Conservation (phyloP, 1,140 invertebrate genomes). For the Cydia strobilella region DNA sequence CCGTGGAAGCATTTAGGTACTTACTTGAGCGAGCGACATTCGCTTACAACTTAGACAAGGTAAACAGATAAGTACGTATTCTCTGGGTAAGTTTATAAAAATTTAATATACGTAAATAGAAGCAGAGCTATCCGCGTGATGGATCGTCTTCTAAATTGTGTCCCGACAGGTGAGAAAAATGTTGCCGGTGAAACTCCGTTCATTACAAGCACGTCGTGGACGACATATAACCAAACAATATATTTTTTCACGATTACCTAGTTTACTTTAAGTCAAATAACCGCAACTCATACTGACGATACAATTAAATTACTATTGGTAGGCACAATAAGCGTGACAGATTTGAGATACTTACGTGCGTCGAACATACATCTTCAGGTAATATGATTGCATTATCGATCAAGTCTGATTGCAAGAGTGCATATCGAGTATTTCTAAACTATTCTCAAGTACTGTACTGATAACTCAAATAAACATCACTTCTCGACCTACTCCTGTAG, state of each 20-base stretch:
- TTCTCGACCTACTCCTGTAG: too few species aligned
- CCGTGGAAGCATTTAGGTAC: too few species aligned
- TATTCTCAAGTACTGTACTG: too few species aligned
- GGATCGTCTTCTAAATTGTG: constrained; percentile 31
- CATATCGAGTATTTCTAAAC: too few species aligned
- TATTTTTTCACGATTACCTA: background rate
- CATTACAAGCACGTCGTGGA: background rate
- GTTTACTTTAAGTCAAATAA: background rate
- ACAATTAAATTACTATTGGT: too few species aligned
- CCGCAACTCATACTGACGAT: background rate
- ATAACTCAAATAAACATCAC: too few species aligned
- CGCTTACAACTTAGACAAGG: background rate
- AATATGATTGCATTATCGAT: too few species aligned
- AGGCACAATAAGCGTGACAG: too few species aligned
- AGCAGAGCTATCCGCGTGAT: constrained; percentile 15
- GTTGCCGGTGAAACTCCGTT: constrained; percentile 7
- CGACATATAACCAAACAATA: background rate
- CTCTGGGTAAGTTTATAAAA: background rate
- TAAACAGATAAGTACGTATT: background rate
- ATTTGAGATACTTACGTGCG: too few species aligned
- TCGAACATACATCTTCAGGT: too few species aligned
- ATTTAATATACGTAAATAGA: constrained; percentile 24
- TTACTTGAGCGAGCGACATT: background rate
- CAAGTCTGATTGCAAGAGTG: too few species aligned
- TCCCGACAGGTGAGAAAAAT: constrained; percentile 28